Percentiles rank a stretch among this genome's conserved stretches.
These are phyloP conservation scores for Cairina moschata DNA, from an alignment of 2,113 vertebrate genomes.

Conservation along the genomic window DNA sequence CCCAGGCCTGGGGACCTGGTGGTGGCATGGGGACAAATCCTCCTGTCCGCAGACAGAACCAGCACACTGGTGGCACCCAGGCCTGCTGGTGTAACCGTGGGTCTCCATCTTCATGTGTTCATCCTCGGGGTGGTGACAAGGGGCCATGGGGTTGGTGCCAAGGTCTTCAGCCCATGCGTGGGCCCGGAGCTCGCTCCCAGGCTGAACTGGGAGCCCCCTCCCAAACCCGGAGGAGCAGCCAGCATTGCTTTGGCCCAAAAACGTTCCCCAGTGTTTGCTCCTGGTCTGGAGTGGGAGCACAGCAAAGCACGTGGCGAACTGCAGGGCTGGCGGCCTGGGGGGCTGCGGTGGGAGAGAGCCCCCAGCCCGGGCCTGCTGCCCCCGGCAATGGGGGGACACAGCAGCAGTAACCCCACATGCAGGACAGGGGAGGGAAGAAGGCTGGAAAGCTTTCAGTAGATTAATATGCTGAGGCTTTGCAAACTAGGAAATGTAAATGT, in stretches of 20 bases:
- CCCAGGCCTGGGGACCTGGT: neutral
- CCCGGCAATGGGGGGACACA: neutral
- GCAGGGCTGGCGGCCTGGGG: rapidly evolving
- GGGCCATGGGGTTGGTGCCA: rapidly evolving
- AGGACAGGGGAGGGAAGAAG: neutral
- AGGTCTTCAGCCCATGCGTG: too few species aligned
- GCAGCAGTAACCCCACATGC: neutral
- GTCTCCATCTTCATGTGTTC: rapidly evolving
- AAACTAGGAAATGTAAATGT: slow-evolving; percentile 16
- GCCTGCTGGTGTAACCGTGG: rapidly evolving
- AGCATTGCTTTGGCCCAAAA: neutral
- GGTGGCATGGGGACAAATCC: neutral
- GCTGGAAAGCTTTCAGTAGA: slow-evolving; percentile 7
- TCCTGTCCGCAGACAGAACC: neutral
- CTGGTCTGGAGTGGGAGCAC: rapidly evolving
- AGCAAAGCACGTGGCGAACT: neutral
- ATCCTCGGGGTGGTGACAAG: neutral
- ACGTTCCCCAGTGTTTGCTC: neutral
- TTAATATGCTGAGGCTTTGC: slow-evolving; percentile 17
- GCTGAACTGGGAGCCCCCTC: neutral
- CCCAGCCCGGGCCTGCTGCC: too few species aligned
- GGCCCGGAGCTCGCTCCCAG: neutral
- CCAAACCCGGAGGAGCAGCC: neutral
- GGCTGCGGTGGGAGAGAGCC: too few species aligned
- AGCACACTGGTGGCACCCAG: neutral